Conservation (phyloP, 2,113 vertebrate species). For the Hyaena hyaena region DNA sequence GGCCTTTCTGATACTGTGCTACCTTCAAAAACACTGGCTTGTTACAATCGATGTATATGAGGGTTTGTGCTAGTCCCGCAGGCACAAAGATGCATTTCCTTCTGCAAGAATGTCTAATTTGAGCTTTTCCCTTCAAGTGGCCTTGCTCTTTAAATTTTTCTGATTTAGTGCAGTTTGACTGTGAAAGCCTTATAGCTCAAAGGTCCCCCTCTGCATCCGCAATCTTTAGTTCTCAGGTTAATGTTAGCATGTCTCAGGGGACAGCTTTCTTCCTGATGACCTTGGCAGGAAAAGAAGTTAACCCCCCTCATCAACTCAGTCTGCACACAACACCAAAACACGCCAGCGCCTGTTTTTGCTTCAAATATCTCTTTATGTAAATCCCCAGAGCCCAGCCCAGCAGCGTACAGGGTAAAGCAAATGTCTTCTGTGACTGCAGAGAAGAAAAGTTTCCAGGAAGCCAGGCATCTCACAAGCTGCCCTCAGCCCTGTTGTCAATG, state of each 20-base stretch:
- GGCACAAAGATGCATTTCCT: constrained; percentile 37
- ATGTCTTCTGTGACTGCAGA: constrained; percentile 9
- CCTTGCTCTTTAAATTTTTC: constrained; percentile 20
- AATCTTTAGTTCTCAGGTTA: constrained; percentile 59
- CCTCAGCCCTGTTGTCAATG: neutral
- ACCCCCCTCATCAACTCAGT: neutral
- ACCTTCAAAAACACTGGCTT: constrained; percentile 4
- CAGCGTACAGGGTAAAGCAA: neutral
- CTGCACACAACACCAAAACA: neutral
- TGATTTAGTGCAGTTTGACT: constrained; percentile 40
- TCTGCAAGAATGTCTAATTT: constrained; percentile 17
- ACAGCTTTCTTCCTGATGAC: constrained; percentile 48
- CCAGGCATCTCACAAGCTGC: neutral
- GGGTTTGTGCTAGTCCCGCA: neutral
- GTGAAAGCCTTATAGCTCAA: constrained; percentile 41
- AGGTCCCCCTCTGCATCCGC: neutral
- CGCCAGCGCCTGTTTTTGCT: neutral
- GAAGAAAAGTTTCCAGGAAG: constrained; percentile 53
- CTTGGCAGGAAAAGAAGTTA: constrained; percentile 40
- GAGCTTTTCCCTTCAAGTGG: neutral
- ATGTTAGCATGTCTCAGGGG: neutral
- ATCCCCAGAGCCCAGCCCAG: neutral
- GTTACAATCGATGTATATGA: neutral
- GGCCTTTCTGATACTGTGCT: neutral
- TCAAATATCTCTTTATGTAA: constrained; percentile 49